Conservation (phyloP, 2,113 vertebrate species). For the Dolichallabes microphthalmus region DNA sequence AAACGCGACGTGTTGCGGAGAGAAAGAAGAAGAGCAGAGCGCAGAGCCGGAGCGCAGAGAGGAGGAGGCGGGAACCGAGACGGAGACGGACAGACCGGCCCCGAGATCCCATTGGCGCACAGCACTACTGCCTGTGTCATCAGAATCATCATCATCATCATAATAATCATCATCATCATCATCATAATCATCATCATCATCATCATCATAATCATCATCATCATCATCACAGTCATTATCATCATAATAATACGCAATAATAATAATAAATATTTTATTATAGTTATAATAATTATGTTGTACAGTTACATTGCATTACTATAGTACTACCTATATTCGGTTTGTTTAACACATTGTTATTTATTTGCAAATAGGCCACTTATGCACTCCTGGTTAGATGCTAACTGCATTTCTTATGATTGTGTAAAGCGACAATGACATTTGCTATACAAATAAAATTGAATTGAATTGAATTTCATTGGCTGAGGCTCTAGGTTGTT, state of each 20-base stretch:
- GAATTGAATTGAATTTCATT: too few relatives aligned
- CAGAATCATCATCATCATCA: background rate
- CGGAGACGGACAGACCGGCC: background rate
- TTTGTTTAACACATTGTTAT: too few relatives aligned
- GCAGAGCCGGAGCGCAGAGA: background rate
- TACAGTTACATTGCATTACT: too few relatives aligned
- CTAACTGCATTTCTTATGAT: too few relatives aligned
- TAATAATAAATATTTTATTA: background rate
- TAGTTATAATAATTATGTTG: background rate
- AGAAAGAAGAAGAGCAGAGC: conserved; percentile 2
- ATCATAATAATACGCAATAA: background rate
- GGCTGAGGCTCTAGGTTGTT: too few relatives aligned
- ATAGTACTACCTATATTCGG: too few relatives aligned
- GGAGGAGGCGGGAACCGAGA: conserved; percentile 3
- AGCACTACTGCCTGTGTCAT: background rate
- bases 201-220: background rate
- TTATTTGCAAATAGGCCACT: too few relatives aligned
- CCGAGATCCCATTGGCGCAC: conserved; percentile 9
- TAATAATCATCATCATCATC: background rate
- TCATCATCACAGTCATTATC: background rate
- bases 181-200: background rate
- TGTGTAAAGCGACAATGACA: too few relatives aligned
- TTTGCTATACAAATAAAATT: too few relatives aligned
- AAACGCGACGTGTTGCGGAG: conserved; percentile 30
- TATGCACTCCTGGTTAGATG: too few relatives aligned